These are phyloP conservation scores for Theocolax elegans DNA, from an alignment of 1,140 invertebrate genomes.

Conservation along the genomic window DNA sequence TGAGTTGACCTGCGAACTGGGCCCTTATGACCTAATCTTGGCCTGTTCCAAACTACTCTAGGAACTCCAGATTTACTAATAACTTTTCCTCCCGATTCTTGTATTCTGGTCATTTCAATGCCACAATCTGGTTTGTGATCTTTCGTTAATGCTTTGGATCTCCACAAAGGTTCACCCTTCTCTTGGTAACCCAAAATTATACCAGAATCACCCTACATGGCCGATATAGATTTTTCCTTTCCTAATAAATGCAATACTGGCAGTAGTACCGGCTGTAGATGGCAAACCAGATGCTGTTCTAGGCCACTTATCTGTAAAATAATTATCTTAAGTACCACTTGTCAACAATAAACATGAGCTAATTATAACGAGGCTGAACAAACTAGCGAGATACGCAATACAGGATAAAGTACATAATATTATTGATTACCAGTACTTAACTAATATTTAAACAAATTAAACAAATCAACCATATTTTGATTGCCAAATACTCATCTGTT, in stretches of 20 bases:
- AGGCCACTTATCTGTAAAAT: conserved; percentile 86
- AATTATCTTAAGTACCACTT: too few species aligned
- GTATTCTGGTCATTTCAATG: conserved; percentile 87
- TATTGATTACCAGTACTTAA: too few species aligned
- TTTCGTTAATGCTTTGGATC: conserved; percentile 81
- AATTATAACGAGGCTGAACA: too few species aligned
- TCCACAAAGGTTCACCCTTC: conserved; percentile 78
- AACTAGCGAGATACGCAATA: too few species aligned
- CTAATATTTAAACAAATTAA: too few species aligned
- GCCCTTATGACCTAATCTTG: conserved; percentile 81
- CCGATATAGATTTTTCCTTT: conserved; percentile 95
- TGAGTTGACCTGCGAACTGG: conserved; percentile 85
- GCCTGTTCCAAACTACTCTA: conserved; percentile 96
- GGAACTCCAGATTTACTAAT: conserved; percentile 92
- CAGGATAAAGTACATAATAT: too few species aligned
- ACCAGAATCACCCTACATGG: conserved; percentile 96
- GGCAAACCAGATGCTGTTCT: conserved; percentile 91
- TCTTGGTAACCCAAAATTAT: conserved; percentile 89
- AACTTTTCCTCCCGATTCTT: conserved; percentile 88
- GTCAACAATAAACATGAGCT: too few species aligned
- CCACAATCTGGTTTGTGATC: conserved; percentile 96
- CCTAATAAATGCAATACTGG: conserved; percentile 93
- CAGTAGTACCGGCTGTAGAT: conserved; percentile 96
- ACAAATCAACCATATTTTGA: too few species aligned
- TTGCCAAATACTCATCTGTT: too few species aligned